These are phyloP conservation scores for Notocelia uddmanniana DNA, from an alignment of 2,888 invertebrate species.

Conservation along the genomic window DNA sequence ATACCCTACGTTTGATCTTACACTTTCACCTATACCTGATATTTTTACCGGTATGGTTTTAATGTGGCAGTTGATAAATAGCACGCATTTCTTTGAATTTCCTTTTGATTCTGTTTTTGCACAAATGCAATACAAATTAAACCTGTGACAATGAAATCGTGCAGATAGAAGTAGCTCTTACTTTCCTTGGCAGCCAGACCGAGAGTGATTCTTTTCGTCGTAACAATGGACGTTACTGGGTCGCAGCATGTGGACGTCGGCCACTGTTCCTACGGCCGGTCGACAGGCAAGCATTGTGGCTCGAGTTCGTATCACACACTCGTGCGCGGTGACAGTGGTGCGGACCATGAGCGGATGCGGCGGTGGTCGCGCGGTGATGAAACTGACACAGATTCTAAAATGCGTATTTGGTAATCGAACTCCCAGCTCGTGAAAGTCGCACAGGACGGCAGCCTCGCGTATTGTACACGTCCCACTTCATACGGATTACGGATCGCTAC, in stretches of 20 bases:
- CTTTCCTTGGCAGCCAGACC: conserved; percentile 2
- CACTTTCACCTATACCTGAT: not conserved
- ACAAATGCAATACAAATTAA: not conserved
- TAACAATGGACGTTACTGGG: conserved; percentile 22
- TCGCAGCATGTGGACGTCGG: conserved; percentile 43
- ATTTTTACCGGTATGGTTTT: not conserved
- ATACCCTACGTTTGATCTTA: no score
- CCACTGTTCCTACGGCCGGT: conserved; percentile 17
- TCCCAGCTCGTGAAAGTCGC: conserved; percentile 83
- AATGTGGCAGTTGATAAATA: not conserved
- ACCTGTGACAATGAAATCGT: not conserved
- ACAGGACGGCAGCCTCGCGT: conserved; percentile 80
- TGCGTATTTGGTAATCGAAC: conserved; percentile 85
- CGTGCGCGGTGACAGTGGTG: conserved; percentile 68
- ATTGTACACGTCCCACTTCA: conserved; percentile 75
- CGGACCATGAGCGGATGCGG: conserved; percentile 77
- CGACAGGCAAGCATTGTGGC: conserved; percentile 30
- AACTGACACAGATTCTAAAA: conserved; percentile 85
- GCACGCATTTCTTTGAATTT: not conserved
- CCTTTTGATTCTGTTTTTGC: not conserved
- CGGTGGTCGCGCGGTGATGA: conserved; percentile 76
- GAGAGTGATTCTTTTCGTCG: conserved; percentile 14
- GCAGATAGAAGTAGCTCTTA: not conserved
- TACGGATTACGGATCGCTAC: conserved; percentile 71
- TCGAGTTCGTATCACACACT: conserved; percentile 52